Percentiles rank a stretch among this genome's conserved stretches.
These are phyloP conservation scores for Synanthedon andrenaeformis DNA, from an alignment of 2,888 invertebrate genomes.

Conservation along the genomic window DNA sequence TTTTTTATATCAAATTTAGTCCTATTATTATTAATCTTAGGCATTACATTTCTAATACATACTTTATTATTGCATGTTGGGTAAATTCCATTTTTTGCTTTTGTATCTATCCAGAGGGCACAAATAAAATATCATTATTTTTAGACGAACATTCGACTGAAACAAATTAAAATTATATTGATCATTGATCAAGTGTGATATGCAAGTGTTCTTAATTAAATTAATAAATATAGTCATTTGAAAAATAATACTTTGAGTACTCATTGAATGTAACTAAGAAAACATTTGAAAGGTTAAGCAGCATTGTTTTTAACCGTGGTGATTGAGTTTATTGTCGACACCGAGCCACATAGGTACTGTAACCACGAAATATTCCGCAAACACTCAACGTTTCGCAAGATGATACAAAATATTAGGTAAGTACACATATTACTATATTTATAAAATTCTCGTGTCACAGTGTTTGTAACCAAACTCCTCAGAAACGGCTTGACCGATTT, in stretches of 20 bases:
- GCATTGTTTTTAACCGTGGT: constrained; percentile 5
- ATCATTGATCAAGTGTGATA: neutral
- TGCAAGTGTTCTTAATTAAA: constrained; percentile 42
- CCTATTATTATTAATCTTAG: too few relatives aligned
- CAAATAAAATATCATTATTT: constrained; percentile 12
- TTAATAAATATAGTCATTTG: constrained; percentile 28
- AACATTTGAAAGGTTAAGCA: constrained; percentile 13
- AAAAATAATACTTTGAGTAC: neutral
- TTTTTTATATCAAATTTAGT: too few relatives aligned
- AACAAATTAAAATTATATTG: constrained; percentile 2
- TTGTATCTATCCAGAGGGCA: constrained; percentile 36
- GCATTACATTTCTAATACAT: too few relatives aligned
- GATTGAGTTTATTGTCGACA: neutral
- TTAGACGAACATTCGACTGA: constrained; percentile 35
- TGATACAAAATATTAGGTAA: constrained; percentile 61
- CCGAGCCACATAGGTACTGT: constrained; percentile 6
- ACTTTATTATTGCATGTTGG: neutral
- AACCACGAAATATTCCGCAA: constrained; percentile 15
- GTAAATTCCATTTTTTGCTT: neutral
- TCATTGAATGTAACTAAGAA: too few relatives aligned
- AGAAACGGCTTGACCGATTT: too few relatives aligned
- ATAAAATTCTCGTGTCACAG: too few relatives aligned
- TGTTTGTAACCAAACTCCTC: too few relatives aligned
- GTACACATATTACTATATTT: constrained; percentile 19
- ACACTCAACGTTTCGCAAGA: constrained; percentile 38